Conservation (phyloP, 2,888 invertebrate species). For the Dromius quadrimaculatus region DNA sequence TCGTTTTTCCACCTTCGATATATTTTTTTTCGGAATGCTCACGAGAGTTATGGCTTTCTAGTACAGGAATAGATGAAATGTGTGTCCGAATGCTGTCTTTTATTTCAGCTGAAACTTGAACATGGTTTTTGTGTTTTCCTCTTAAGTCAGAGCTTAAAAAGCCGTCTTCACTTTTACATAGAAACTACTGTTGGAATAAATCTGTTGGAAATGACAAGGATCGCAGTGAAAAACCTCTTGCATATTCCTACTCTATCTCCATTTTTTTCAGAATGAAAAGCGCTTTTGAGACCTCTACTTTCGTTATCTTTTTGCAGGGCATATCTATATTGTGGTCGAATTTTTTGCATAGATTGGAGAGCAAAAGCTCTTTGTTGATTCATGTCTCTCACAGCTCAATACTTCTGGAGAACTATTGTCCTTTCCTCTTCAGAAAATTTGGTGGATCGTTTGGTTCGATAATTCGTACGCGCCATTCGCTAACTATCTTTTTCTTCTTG, state of each 20-base stretch:
- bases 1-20: no score
- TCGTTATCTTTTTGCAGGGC: not conserved
- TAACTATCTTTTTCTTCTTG: no score
- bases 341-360: slow-evolving; percentile 19
- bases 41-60: no score
- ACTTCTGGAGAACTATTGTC: slow-evolving; percentile 1
- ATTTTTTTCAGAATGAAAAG: slow-evolving; percentile 13
- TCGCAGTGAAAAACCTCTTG: no score
- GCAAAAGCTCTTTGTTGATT: slow-evolving; percentile 25
- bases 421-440: slow-evolving; percentile 17
- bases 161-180: no score
- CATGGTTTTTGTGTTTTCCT: slow-evolving; percentile 43
- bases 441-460: not conserved
- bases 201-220: no score
- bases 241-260: slow-evolving; percentile 1
- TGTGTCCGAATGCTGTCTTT: slow-evolving; percentile 40
- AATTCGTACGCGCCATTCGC: no score
- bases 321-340: slow-evolving; percentile 7
- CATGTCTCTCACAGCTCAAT: slow-evolving; percentile 15
- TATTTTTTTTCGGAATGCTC: no score
- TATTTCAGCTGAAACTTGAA: slow-evolving; percentile 32
- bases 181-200: no score
- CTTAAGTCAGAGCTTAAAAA: slow-evolving; percentile 37
- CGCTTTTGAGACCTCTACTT: slow-evolving; percentile 11
- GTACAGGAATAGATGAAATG: slow-evolving; percentile 32